These are phyloP conservation scores for Lepidocyrtoides sp. DNA, from an alignment of 2,888 invertebrate species.

Conservation along the genomic window DNA sequence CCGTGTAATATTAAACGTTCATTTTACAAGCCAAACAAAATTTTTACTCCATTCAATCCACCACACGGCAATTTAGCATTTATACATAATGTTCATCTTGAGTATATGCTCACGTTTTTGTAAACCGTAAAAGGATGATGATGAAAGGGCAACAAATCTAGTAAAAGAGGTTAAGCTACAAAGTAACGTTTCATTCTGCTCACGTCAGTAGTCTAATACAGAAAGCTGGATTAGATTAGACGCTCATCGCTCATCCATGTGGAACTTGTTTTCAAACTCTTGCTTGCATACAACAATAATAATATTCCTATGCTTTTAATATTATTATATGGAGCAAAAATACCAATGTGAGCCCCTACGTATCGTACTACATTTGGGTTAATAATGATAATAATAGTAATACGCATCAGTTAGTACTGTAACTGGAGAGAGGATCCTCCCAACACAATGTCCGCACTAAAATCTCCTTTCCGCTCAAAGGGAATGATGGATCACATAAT, in stretches of 20 bases:
- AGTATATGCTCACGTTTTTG: not conserved
- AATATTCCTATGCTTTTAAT: not conserved
- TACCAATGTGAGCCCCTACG: not conserved
- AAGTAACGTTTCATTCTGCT: not conserved
- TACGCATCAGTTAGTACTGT: not conserved
- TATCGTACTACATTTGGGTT: too few species aligned
- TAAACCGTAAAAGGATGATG: not conserved
- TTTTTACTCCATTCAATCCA: too few species aligned
- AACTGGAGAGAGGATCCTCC: not conserved
- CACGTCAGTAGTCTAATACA: not conserved
- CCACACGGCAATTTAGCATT: not conserved
- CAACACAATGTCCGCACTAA: not conserved
- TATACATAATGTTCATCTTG: not conserved
- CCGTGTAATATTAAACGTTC: too few species aligned
- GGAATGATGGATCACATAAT: slow-evolving; percentile 56
- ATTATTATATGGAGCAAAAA: not conserved
- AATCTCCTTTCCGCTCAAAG: not conserved
- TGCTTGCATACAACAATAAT: slow-evolving; percentile 5
- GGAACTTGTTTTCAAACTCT: slow-evolving; percentile 32
- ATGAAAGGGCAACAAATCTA: slow-evolving; percentile 4
- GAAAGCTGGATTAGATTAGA: not conserved
- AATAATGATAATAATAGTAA: not conserved
- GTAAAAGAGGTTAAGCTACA: not conserved
- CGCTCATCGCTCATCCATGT: not conserved
- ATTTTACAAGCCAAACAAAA: too few species aligned